phyloP scores from a whole-genome alignment of 2,888 invertebrate species.

The Lymantria dispar region DNA sequence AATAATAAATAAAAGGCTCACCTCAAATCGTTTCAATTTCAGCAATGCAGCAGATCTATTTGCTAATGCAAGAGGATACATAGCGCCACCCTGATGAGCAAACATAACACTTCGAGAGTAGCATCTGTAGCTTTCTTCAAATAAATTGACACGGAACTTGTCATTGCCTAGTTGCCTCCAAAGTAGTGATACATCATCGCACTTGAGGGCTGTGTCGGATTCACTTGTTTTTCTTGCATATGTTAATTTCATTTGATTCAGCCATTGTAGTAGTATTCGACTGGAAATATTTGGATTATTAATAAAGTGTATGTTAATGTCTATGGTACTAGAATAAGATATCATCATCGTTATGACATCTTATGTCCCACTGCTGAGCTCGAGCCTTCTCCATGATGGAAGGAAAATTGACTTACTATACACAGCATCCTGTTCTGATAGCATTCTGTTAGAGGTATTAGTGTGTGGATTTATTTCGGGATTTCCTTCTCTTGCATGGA shows the following conservation, averaged over 20 bases:
- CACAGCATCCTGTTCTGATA: no score
- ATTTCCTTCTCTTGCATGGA: no score
- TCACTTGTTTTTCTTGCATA: constrained; percentile 52
- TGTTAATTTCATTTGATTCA: constrained; percentile 56
- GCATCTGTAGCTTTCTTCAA: constrained; percentile 76
- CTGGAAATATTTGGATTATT: constrained; percentile 27
- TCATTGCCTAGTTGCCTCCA: constrained; percentile 82
- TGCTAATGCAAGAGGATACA: constrained; percentile 84
- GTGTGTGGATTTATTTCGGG: no score
- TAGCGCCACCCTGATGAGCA: constrained; percentile 78
- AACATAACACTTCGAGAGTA: constrained; percentile 85
- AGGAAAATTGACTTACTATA: no score
- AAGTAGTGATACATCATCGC: constrained; percentile 54
- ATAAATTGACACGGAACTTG: constrained; percentile 77
- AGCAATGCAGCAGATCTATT: constrained; percentile 87
- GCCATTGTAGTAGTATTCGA: constrained; percentile 64
- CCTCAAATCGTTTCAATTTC: constrained; percentile 82
- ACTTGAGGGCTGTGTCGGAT: constrained; percentile 59
- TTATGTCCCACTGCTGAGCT: no score
- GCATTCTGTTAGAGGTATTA: no score
- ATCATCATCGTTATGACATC: no score
- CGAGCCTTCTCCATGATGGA: no score
- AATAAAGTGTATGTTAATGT: no score
- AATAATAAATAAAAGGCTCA: constrained; percentile 41
- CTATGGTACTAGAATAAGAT: no score